phyloP scores from a whole-genome alignment of 2,113 vertebrate species.

The Bagarius yarrelli region DNA sequence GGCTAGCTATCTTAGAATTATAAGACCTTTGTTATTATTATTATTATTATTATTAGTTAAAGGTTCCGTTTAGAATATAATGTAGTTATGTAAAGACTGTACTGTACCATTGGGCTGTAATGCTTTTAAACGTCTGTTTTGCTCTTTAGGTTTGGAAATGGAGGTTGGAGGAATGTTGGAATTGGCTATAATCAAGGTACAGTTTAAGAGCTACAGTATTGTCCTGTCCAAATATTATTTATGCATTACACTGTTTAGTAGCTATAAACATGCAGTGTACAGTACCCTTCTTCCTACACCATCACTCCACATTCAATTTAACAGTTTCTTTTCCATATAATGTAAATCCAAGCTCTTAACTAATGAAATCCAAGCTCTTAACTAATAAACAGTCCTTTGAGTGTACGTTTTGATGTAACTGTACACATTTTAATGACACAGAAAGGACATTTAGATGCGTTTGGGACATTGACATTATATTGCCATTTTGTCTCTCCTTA shows the following conservation, averaged over 20 bases:
- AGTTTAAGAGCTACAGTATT: neutral
- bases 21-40: too few relatives aligned
- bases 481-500: too few relatives aligned
- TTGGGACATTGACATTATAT: too few relatives aligned
- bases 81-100: neutral
- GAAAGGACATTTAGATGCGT: too few relatives aligned
- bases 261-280: neutral
- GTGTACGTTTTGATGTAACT: too few relatives aligned
- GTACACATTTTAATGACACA: too few relatives aligned
- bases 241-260: neutral
- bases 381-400: too few relatives aligned
- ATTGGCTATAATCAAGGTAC: constrained; percentile 63
- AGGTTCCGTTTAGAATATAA: neutral
- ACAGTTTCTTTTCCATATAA: neutral
- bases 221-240: neutral
- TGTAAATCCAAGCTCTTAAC: too few relatives aligned
- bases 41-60: neutral
- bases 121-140: neutral
- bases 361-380: too few relatives aligned
- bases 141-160: constrained; percentile 27
- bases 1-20: neutral
- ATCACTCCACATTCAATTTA: neutral
- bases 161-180: constrained; percentile 49
- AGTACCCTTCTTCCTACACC: neutral
- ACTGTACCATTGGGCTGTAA: too few relatives aligned